Evolutionary conservation across 23 tunicate species (phyloP), one percentile per base, ranked within the genome.

Genomic region (Clavelina lepadiformis): DNA sequence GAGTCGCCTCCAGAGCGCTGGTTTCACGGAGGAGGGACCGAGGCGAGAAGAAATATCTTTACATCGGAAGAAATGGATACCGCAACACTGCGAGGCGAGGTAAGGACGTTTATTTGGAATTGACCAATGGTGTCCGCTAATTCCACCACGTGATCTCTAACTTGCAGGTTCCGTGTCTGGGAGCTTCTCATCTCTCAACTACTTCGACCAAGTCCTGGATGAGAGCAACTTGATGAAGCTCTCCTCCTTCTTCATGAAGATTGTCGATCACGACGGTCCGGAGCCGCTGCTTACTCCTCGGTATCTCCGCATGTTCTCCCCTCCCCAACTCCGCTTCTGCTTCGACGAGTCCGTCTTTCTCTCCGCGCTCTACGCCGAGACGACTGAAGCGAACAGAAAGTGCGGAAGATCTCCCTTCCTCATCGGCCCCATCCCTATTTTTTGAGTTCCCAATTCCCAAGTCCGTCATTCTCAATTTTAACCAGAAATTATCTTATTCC

Each of bases 251-350:
- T 74, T 62, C 52, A 51, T 21, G 15, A 34, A 28, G 3, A n/a
- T 74, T 1, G 24, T 51, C n/a, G 35, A 31, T 21, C 47, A 44
- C 46, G 36, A 62, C 26, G 64, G 59, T 3, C 11, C 70, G 0
- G 52, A 74, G 8, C 71, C 80, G 11, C 53, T 51, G 6, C 68
- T 74, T 8, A 29, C 80, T 19, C 71, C 33, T 22, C 80, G 80
- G 2, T 71, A 74, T 37, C 69, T 74, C 31, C 80, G 57, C 46
- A 37, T 35, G 25, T 63, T 74, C 31, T 32, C 71, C 13, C 80
- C 80, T 7, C n/a, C 51, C 51, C 24, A 5, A 5, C 19, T 3
- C 34, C 46, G 47, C 7, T 2, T 8, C 25, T 66, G 72, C 57
- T 66, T 66, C 72, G 47, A 66, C 11, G 47, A 66, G 57, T 38